Evolutionary conservation across 2,113 vertebrate genomes (phyloP).

Genomic region (Hemicordylus capensis): DNA sequence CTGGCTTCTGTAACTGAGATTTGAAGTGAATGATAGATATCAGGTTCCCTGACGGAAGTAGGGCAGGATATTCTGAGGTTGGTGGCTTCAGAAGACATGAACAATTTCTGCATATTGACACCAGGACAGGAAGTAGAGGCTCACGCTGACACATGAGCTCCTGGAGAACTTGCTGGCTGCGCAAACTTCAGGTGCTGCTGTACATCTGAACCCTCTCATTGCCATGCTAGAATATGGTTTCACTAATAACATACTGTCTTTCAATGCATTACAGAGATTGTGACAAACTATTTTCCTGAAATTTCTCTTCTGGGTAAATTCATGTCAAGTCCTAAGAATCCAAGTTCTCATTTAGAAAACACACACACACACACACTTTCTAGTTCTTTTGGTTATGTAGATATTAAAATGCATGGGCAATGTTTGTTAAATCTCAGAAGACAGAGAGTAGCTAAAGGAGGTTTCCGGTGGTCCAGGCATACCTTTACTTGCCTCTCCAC

Average conservation of each 20-base stretch:
- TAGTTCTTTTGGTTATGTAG: background rate
- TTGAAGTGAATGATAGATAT: too few species aligned
- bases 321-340: background rate
- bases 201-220: too few species aligned
- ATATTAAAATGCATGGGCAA: background rate
- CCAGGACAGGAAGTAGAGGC: too few species aligned
- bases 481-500: background rate
- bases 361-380: background rate
- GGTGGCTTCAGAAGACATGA: too few species aligned
- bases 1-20: too few species aligned
- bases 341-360: background rate
- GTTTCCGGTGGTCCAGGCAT: background rate
- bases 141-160: too few species aligned
- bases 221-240: background rate
- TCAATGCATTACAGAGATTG: conserved; percentile 9
- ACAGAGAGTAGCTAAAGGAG: background rate
- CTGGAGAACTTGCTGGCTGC: too few species aligned
- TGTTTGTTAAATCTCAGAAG: background rate
- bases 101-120: too few species aligned
- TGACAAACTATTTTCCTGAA: conserved; percentile 25
- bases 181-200: too few species aligned
- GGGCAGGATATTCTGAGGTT: too few species aligned
- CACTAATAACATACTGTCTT: background rate
- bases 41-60: too few species aligned
- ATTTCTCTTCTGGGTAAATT: conserved; percentile 32